Percentiles rank a stretch among this genome's conserved stretches.
These are phyloP conservation scores for Athetis lepigone DNA, from an alignment of 2,888 invertebrate genomes.

Conservation along the genomic window DNA sequence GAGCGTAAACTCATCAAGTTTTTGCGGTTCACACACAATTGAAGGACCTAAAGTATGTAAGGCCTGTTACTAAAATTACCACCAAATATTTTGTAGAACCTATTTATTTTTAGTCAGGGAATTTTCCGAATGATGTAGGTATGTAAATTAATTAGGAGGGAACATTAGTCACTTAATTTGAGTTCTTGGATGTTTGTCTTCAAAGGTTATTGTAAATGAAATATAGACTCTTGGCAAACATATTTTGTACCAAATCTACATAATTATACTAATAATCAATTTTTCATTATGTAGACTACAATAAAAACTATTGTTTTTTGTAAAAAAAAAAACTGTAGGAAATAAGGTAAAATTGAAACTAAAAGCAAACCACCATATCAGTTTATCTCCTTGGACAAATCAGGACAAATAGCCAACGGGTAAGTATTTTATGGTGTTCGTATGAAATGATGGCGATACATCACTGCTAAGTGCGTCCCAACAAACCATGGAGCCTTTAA, in stretches of 20 bases:
- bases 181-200: too few relatives aligned
- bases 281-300: too few relatives aligned
- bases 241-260: too few relatives aligned
- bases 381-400: constrained; percentile 51
- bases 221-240: too few relatives aligned
- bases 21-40: constrained; percentile 5
- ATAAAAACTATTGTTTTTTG: neutral
- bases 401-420: constrained; percentile 43
- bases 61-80: constrained; percentile 2
- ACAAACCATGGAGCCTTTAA: constrained; percentile 32
- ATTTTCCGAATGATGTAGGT: neutral
- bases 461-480: constrained; percentile 38
- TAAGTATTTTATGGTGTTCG: constrained; percentile 55
- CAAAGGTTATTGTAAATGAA: too few relatives aligned
- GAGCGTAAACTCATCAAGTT: constrained; percentile 2
- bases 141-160: neutral
- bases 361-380: constrained; percentile 35
- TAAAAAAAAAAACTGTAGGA: neutral
- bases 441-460: constrained; percentile 44
- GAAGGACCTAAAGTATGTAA: neutral
- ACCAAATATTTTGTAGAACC: neutral
- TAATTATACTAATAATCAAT: too few relatives aligned
- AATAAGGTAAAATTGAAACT: neutral
- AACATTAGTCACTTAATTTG: too few relatives aligned
- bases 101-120: neutral